Evolutionary conservation across 2,113 vertebrate species (phyloP).

Genomic region (Peromyscus californicus): DNA sequence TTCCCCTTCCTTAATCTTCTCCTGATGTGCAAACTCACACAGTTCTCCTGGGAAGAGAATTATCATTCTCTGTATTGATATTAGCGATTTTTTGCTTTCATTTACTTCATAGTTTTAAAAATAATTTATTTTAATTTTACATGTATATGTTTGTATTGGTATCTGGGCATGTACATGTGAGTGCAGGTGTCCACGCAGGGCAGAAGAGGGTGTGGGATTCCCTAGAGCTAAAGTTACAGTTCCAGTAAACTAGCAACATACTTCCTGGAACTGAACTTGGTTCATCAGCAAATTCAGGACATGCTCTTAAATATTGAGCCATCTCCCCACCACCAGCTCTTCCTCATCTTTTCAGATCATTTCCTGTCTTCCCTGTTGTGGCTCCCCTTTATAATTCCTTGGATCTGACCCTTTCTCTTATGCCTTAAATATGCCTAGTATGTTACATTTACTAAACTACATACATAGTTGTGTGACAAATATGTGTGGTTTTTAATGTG

Average conservation of each 20-base stretch:
- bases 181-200: background rate
- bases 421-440: rapidly evolving
- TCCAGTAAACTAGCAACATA: background rate
- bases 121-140: background rate
- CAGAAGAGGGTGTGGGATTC: background rate
- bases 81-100: background rate
- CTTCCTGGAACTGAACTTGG: background rate
- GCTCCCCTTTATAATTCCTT: background rate
- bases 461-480: background rate
- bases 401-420: background rate
- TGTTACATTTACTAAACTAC: background rate
- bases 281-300: background rate
- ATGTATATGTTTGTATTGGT: background rate
- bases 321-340: background rate
- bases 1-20: background rate
- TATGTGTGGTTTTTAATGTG: background rate
- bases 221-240: background rate
- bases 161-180: rapidly evolving
- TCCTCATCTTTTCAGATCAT: background rate
- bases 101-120: background rate
- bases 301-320: background rate
- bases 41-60: background rate
- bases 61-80: background rate
- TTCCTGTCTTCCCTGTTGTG: background rate
- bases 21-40: background rate